Evolutionary conservation across 2,888 invertebrate genomes (phyloP).

Genomic region (Mesochorus sp.): DNA sequence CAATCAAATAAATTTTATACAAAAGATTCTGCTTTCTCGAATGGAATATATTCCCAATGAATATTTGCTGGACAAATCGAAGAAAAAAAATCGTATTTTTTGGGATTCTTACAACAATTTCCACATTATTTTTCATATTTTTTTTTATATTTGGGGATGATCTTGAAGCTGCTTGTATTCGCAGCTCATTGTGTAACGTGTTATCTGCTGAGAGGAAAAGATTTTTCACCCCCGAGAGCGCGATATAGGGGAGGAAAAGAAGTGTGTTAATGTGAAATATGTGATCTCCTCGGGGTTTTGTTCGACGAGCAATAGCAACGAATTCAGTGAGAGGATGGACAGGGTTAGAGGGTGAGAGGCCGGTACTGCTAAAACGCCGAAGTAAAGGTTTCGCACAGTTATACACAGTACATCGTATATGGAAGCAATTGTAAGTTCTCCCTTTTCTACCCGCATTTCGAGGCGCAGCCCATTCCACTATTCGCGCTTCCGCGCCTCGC

Average conservation of each 20-base stretch:
- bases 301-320: constrained; percentile 2
- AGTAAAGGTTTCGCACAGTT: constrained; percentile 6
- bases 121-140: too few species aligned
- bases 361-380: constrained; percentile 12
- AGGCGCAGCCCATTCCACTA: constrained; percentile 50
- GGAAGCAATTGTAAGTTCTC: constrained; percentile 66
- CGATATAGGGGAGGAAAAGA: neutral
- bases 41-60: too few species aligned
- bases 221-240: neutral
- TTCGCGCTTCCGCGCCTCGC: constrained; percentile 51
- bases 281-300: neutral
- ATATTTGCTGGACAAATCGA: too few species aligned
- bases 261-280: neutral
- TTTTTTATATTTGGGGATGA: too few species aligned
- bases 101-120: too few species aligned
- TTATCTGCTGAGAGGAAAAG: neutral
- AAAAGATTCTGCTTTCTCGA: too few species aligned
- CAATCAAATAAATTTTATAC: too few species aligned
- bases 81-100: too few species aligned
- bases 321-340: constrained; percentile 11
- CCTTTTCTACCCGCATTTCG: constrained; percentile 58
- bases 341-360: neutral
- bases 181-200: too few species aligned
- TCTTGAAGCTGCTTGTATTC: too few species aligned
- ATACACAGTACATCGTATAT: neutral